Conservation (phyloP, 1,140 invertebrate species). For the Musca vetustissima region DNA sequence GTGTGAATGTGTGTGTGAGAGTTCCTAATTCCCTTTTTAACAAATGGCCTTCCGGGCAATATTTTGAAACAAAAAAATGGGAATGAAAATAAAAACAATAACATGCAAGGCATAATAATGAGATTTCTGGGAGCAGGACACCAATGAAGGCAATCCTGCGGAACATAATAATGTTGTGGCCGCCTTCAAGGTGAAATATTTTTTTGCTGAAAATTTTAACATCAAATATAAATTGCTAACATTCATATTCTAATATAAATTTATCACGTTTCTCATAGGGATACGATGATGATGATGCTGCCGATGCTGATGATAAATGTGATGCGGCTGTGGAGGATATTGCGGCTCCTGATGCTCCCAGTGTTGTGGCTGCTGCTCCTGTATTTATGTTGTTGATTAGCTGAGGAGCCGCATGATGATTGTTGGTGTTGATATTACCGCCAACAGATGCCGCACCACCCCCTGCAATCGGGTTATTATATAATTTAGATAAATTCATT, state of each 20-base stretch:
- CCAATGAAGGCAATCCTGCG: neutral
- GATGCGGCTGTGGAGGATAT: slow-evolving; percentile 14
- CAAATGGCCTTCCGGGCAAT: no score
- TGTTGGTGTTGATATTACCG: slow-evolving; percentile 4
- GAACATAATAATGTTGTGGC: neutral
- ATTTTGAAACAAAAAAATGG: no score
- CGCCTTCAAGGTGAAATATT: slow-evolving; percentile 12
- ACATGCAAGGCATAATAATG: neutral
- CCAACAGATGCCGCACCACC: neutral
- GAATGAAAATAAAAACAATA: no score
- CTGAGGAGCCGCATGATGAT: slow-evolving; percentile 7
- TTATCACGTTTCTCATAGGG: slow-evolving; percentile 27
- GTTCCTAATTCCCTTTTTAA: no score
- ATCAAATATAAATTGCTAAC: slow-evolving; percentile 41
- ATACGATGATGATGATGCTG: slow-evolving; percentile 6
- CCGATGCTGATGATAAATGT: slow-evolving; percentile 37
- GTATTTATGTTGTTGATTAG: neutral
- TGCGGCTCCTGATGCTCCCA: slow-evolving; percentile 27
- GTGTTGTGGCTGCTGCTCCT: slow-evolving; percentile 31
- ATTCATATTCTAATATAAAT: slow-evolving; percentile 53
- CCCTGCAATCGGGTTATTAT: neutral
- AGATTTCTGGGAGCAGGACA: neutral
- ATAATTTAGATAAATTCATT: slow-evolving; percentile 16
- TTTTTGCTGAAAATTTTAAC: no score
- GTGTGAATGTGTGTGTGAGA: no score